Base-by-base conservation (phyloP, 2,888 invertebrate species). In the Lasioglossum zephyrum region DNA sequence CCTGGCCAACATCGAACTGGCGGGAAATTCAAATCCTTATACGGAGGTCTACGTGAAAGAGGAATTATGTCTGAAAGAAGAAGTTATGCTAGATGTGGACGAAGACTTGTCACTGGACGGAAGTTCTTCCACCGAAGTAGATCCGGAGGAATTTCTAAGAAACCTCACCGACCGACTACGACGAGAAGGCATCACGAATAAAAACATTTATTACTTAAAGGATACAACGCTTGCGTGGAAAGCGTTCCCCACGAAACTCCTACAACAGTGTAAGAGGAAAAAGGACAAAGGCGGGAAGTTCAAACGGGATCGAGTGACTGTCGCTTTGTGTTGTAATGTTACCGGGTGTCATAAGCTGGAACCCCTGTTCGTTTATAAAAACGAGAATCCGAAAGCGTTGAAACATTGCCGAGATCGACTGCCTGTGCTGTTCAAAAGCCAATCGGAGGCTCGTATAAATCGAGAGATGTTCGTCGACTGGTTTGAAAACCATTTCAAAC, bases 401-500 rank as follows among this genome's bases (percentile, higher is more conserved):
- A 77, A 77, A n/a, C 77, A 77, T 39, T 53, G 49, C 16, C 41
- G 18, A 18, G 53, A 77, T 36, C n/a, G 53, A 0, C 26, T 77
- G 41, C 77, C 77, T 0, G 77, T 70, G 5, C 18, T 77, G 8
- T 77, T 70, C 11, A 77, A 53, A 49, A 1, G 44, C 18, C 77
- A 77, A 18, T 9, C 36, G 22, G 69, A 53, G 6, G 41, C 77
- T 26, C 69, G 77, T 26, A 70, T 77, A 39, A 70, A 77, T 26
- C 77, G 69, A 5, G 16, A 26, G 1, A 60, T 31, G 4, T 75
- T 75, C 18, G 13, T 41, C 4, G 53, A 70, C 49, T 77, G 77
- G 77, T 77, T 70, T 11, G 16, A 41, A 22, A 70, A 77, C 22
- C 31, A 77, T 39, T 77, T 77, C 8, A 77, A 53, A 26, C 77